Evolutionary conservation across 2,888 invertebrate genomes (phyloP), one percentile per base, ranked within the genome.

Genomic region (Dermolepida albohirtum): DNA sequence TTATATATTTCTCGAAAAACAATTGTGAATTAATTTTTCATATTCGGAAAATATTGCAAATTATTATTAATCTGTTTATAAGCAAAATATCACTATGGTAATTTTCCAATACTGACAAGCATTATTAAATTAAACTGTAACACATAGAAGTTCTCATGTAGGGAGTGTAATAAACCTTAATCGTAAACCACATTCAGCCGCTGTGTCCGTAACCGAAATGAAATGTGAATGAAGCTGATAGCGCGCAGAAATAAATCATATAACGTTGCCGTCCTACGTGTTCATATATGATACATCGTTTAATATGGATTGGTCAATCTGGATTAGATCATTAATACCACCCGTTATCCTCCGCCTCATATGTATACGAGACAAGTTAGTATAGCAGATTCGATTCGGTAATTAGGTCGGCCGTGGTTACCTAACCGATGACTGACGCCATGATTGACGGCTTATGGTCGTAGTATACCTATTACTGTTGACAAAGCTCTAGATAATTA

Each of bases 191-290:
- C n/a, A 51, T 51, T 17, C n/a, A n/a, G 34, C 34, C 34, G 34
- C 34, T 34, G 34, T 6, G 10, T 34, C 10, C 34, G 34, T 34
- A 34, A 34, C 34, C 6, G 34, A 34, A 34, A 34, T 34, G 34
- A 34, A 34, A 34, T 34, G 34, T 34, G 34, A 34, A 34, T 34
- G 34, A 34, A 34, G 34, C 34, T 10, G 34, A 34, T 34, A 34
- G 34, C 34, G 34, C 34, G 34, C 34, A 34, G 34, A 34, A 34
- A 69, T 69, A 66, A 69, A 69, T 69, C 66, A 69, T 69, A 64
- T 64, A 64, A 54, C 5, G 17, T 22, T 49, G 7, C 8, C 49
- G 17, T 22, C 16, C 22, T 49, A 49, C 22, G 49, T 49, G 22
- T 22, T 16, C 8, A 39, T 16, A 39, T 16, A 54, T 39, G 40